A percentile compares a stretch with the other conserved stretches of the same genome.
These are phyloP conservation scores for Augochlora pura DNA, from an alignment of 1,140 invertebrate species.

Conservation along the genomic window DNA sequence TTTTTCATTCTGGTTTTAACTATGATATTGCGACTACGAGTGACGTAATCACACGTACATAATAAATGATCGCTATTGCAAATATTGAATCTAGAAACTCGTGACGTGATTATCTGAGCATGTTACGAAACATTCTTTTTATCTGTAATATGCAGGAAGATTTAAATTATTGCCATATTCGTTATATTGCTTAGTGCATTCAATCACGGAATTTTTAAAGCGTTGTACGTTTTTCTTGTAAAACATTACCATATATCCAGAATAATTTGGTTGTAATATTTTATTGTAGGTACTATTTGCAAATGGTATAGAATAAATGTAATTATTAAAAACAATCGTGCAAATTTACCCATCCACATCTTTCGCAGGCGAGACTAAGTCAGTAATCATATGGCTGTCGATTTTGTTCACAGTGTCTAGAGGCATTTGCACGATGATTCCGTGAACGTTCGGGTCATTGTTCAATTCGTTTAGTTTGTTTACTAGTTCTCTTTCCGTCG, in stretches of 20 bases:
- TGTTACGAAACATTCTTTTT: background rate
- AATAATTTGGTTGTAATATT: too few species aligned
- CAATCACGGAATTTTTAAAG: too few species aligned
- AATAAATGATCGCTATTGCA: background rate
- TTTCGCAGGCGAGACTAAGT: constrained; percentile 91
- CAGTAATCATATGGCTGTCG: constrained; percentile 92
- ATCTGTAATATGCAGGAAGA: too few species aligned
- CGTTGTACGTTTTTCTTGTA: too few species aligned
- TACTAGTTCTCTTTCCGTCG: constrained; percentile 91
- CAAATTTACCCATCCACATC: constrained; percentile 94
- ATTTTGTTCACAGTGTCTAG: constrained; percentile 91
- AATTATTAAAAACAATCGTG: background rate
- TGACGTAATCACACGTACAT: background rate
- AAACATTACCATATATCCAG: too few species aligned
- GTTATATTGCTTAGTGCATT: too few species aligned
- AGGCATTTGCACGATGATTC: constrained; percentile 99
- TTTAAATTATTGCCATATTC: too few species aligned
- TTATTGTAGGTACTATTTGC: too few species aligned
- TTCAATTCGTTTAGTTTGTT: constrained; percentile 89
- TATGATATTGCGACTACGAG: background rate
- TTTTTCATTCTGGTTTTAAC: background rate
- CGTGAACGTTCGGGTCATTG: constrained; percentile 91
- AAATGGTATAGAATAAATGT: background rate
- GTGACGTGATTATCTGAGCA: background rate
- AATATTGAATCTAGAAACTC: background rate